phyloP scores from a whole-genome alignment of 2,888 invertebrate genomes.

The Parnassius glacialis region DNA sequence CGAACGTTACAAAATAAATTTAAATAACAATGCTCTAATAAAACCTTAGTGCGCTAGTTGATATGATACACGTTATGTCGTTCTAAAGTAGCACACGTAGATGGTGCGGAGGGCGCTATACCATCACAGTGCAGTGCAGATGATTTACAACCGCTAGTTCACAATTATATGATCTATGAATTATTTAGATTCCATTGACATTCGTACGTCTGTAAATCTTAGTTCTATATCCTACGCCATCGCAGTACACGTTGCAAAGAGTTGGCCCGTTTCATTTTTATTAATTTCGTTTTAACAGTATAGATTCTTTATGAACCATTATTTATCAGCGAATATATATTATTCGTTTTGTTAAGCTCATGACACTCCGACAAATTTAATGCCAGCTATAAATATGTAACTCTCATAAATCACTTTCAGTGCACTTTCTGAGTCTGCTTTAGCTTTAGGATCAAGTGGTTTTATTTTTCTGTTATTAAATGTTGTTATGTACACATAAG shows the following conservation, averaged over 20 bases:
- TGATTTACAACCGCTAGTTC: conserved; percentile 64
- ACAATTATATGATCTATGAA: conserved; percentile 34
- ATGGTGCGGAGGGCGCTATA: conserved; percentile 37
- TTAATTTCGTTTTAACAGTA: conserved; percentile 15
- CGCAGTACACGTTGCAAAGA: conserved; percentile 41
- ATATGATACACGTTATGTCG: background rate
- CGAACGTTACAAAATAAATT: no score
- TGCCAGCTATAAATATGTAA: conserved; percentile 21
- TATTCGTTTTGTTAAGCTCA: conserved; percentile 11
- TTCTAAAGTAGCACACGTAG: conserved; percentile 24
- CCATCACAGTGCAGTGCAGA: conserved; percentile 65
- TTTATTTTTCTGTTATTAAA: no score
- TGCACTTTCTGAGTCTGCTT: conserved; percentile 1
- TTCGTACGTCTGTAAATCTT: conserved; percentile 64
- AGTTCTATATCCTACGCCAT: conserved; percentile 56
- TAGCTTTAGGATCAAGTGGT: background rate
- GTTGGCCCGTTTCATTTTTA: conserved; percentile 27
- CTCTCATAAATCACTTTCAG: conserved; percentile 13
- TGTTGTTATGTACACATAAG: no score
- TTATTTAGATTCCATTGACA: conserved; percentile 69
- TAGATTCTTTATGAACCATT: conserved; percentile 6
- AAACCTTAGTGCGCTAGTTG: background rate
- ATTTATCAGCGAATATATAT: conserved; percentile 21
- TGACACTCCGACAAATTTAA: conserved; percentile 7
- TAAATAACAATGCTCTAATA: background rate